Evolutionary conservation across 2,113 vertebrate genomes (phyloP), one percentile per base, ranked within the genome.

Genomic region (Nipponia nippon): DNA sequence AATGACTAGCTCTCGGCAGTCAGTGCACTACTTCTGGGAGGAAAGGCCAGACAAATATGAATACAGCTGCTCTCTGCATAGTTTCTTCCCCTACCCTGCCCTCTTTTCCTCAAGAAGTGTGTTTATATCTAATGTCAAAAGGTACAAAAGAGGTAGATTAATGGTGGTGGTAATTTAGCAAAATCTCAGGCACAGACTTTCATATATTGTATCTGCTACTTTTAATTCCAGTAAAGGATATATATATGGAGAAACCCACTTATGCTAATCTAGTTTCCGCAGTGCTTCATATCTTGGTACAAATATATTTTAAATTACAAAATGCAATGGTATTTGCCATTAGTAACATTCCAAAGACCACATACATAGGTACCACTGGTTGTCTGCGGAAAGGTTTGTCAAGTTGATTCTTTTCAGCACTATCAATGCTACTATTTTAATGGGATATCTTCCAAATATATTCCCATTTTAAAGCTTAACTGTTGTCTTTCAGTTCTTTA

Each of bases 401-500:
- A 65, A 30, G 62, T 32, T 42, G 61, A 76, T 87, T 87, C 61
- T 44, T 85, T 80, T 83, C 66, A 91, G 36, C 19, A 30, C 30
- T 55, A 40, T 67, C 59, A 71, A 0, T 75, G 50, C 46, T 89
- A 53, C 53, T 66, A 5, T 90, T 95, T 70, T 86, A 94, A 95
- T 89, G 55, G 49, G 32, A 8, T 73, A 30, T 71, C 53, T 94
- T 91, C 81, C 59, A 93, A 90, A 95, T 83, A 76, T 50, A 76
- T 90, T 92, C 34, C 61, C 29, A n/a, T 94, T 94, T 87, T 91
- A 90, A 93, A 96, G 47, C 73, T 89, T 71, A 89, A 63, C 71
- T 83, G 58, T 95, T 96, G 91, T 78, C 75, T 96, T 96, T 95
- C 72, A 65, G 49, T 87, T 94, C 81, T 87, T 91, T 95, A 61